These are phyloP conservation scores for Cardiocondyla obscurior DNA, from an alignment of 1,140 invertebrate species.

Conservation along the genomic window DNA sequence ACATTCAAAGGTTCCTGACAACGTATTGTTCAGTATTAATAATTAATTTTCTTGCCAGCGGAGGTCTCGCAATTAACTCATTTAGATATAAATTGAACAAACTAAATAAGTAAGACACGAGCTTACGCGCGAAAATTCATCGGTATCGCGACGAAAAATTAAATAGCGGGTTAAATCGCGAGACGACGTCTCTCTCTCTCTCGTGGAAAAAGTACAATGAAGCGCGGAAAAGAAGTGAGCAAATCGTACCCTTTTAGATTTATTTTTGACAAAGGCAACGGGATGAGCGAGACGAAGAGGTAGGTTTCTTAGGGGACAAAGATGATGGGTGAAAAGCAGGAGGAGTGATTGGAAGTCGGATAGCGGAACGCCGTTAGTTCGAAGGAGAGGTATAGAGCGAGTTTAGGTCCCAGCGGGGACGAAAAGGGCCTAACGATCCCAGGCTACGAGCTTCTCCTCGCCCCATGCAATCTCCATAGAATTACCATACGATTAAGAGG, in stretches of 20 bases:
- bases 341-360: constrained; percentile 38
- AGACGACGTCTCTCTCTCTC: neutral
- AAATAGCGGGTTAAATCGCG: neutral
- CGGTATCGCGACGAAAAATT: neutral
- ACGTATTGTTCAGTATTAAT: neutral
- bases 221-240: neutral
- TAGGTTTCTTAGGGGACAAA: constrained; percentile 5
- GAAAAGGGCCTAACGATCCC: constrained; percentile 75
- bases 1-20: neutral
- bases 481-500: constrained; percentile 83
- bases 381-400: constrained; percentile 26
- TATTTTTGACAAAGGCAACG: constrained; percentile 18
- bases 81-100: constrained; percentile 1
- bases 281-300: constrained; percentile 1
- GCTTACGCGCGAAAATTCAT: neutral
- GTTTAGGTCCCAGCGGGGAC: constrained; percentile 61
- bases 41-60: neutral
- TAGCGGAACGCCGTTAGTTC: constrained; percentile 42
- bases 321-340: constrained; percentile 27
- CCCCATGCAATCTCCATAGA: constrained; percentile 82
- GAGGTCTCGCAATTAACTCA: neutral
- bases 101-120: neutral
- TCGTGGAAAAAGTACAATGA: neutral
- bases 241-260: constrained; percentile 2
- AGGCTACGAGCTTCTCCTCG: constrained; percentile 76